A percentile compares a stretch with the other conserved stretches of the same genome.
Conservation (phyloP, 2,888 invertebrate species). For the Drosophila testacea region DNA sequence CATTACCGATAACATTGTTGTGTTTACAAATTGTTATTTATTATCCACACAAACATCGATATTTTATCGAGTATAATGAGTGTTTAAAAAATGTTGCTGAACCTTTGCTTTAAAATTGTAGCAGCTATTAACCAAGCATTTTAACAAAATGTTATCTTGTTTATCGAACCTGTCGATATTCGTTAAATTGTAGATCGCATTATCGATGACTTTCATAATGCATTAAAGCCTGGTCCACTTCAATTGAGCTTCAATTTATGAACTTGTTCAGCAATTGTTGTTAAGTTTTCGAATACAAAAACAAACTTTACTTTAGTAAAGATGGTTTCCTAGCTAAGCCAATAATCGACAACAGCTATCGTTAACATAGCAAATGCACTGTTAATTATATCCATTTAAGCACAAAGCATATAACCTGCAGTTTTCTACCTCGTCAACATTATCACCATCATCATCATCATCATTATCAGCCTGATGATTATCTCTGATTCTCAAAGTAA, state of each 20-base stretch:
- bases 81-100: background rate
- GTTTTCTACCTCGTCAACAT: background rate
- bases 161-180: background rate
- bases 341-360: conserved; percentile 26
- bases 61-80: background rate
- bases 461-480: conserved; percentile 19
- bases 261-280: background rate
- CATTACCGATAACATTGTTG: background rate
- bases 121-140: background rate
- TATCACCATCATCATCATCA: background rate
- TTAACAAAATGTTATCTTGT: background rate
- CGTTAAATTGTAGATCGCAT: too few relatives aligned
- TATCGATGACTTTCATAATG: background rate
- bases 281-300: conserved; percentile 13
- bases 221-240: background rate
- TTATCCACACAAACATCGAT: background rate
- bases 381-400: background rate
- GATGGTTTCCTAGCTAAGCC: background rate
- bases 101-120: background rate
- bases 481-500: conserved; percentile 42
- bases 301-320: too few relatives aligned
- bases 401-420: conserved; percentile 2
- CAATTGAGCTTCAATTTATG: background rate
- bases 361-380: conserved; percentile 7
- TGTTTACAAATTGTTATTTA: conserved; percentile 3